Evolutionary conservation across 2,888 invertebrate species (phyloP), one percentile per base, ranked within the genome.

Genomic region (Caenorhabditis sinica): DNA sequence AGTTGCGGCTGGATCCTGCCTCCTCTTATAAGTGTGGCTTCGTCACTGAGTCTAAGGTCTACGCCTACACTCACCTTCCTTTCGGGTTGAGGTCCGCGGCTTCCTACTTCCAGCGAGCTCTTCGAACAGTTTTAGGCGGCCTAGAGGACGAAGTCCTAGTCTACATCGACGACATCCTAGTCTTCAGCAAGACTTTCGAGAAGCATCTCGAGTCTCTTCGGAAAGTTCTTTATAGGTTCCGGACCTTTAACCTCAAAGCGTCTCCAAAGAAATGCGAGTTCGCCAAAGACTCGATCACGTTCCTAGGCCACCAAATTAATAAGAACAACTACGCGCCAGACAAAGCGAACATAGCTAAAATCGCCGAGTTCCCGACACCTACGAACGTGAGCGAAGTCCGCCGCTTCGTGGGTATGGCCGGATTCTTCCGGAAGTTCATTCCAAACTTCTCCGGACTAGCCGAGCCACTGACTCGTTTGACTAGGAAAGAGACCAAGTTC

Each of bases 381-480:
- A 65, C 23, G 0, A 83, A 72, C 66, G 56, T 82, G 0, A 83
- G 74, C n/a, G 74, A 86, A 60, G 69, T 89, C 2, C 58, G 73
- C 25, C 33, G 82, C 4, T 86, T 90, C 30, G 63, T 90, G 1
- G 90, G 90, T 0, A 72, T 90, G 73, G 77, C 79, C 11, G 79
- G 79, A 3, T 83, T 79, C 68, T 83, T 73, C 49, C 13, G 74
- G 9, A 79, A 79, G 56, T 84, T 84, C 53, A 43, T 76, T 0
- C 63, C n/a, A 36, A 49, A 45, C 11, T 82, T 82, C 23, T 76
- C 76, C 0, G 49, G 51, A 9, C 73, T 74, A 2, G 45, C 73
- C 9, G 74, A 63, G 25, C 83, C 83, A 1, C 58, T 83, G 1
- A 79, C 73, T 0, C 23, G 51, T 2, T 40, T 83, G 0, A 73